A percentile compares a stretch with the other conserved stretches of the same genome.
These are phyloP conservation scores for Doris montereyensis DNA, from an alignment of 2,888 invertebrate species.

Conservation along the genomic window DNA sequence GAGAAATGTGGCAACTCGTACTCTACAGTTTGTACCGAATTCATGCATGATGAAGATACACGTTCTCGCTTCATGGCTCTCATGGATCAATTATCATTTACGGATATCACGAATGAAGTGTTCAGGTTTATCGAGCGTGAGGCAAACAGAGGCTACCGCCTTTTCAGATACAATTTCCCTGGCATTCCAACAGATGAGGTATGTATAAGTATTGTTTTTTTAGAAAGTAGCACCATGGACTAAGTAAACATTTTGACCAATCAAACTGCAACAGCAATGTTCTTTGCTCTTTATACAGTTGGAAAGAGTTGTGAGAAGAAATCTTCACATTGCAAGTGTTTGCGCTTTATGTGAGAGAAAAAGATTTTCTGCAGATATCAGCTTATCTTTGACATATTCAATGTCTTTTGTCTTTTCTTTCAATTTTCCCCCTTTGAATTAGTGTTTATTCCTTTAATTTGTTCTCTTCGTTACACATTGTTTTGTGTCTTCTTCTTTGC, in stretches of 20 bases:
- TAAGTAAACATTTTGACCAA: too few species aligned
- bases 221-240: too few species aligned
- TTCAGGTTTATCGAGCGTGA: slow-evolving; percentile 61
- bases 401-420: too few species aligned
- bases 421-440: too few species aligned
- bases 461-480: too few species aligned
- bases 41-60: slow-evolving; percentile 45
- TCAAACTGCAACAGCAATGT: too few species aligned
- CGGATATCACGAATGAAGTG: slow-evolving; percentile 48
- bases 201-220: neutral
- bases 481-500: too few species aligned
- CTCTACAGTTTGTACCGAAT: slow-evolving; percentile 50
- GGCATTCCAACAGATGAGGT: neutral
- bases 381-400: too few species aligned
- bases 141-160: slow-evolving; percentile 49
- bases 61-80: slow-evolving; percentile 49
- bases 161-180: slow-evolving; percentile 39
- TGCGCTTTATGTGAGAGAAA: too few species aligned
- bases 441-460: too few species aligned
- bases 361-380: too few species aligned
- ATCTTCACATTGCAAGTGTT: neutral
- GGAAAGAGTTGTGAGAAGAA: neutral
- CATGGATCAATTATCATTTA: slow-evolving; percentile 55
- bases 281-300: too few species aligned
- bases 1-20: slow-evolving; percentile 60